Base-by-base conservation (phyloP, 2,888 invertebrate genomes). In the Taenaris catops region DNA sequence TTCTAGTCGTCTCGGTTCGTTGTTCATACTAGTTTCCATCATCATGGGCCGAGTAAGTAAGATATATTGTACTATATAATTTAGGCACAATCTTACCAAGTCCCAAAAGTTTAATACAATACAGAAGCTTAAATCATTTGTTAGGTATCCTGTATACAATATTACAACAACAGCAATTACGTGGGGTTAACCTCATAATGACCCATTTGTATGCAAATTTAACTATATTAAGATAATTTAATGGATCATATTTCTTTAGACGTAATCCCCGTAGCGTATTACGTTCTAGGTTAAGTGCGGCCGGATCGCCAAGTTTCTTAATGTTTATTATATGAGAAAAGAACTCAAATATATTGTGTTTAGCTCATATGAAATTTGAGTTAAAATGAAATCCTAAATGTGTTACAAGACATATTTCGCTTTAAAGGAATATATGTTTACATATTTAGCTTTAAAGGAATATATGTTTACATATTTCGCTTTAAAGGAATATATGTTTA, bases 191-290 rank as follows among this genome's bases (percentile, higher is more conserved):
- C 63, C 58, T 59, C 63, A 53, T 72, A 75, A 74, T 64, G 58
- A 54, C 58, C 70, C 67, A 79, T 80, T 79, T 76, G 57, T 72
- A 80, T 80, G 79, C 61, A 67, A 76, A 79, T 74, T 64, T 55
- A 49, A 63, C 57, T 55, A 55, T 56, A 59, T 48, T 46, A 58
- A 63, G 68, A 73, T 72, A 69, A 68, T 70, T 57, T 66, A 59
- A 58, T 53, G 58, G 58, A 57, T 58, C 59, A 53, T 49, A 57
- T 54, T 61, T 58, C 58, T 39, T 24, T 8, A 16, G 24, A 20
- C 21, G 49, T 61, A 41, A 41, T 41, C 36, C 33, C 32, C 27
- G 8, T 32, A 23, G 21, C 14, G 31, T 32, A 23, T 28, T 34
- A 34, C 19, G 14, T 29, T 27, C 18, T 40, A 7, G 9, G 16